Base-by-base conservation (phyloP, 2,113 vertebrate genomes). In the Circaetus gallicus region DNA sequence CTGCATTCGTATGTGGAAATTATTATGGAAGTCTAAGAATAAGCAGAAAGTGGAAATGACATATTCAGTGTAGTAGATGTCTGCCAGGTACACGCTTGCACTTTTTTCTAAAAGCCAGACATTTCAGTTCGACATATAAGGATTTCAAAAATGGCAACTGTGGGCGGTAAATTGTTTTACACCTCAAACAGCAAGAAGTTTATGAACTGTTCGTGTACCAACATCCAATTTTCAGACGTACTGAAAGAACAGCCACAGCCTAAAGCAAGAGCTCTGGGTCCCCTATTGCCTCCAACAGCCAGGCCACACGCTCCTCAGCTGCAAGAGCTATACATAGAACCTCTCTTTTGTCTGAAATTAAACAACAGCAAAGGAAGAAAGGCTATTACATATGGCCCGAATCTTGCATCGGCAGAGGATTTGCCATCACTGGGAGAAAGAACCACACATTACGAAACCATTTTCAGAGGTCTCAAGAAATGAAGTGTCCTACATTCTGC, bases 1-100 rank as follows among this genome's bases (percentile, higher is more conserved):
- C 96, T 93, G 77, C 50, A 70, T 85, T 95, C 65, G 16, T 72
- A 66, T 63, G 82, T 96, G 93, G 96, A 97, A 97, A 97, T 93
- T 89, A 95, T 97, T 93, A 97, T 53, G 80, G 76, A 95, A 86
- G 50, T 17, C 88, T 89, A 82, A 89, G 82, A 93, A 90, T 66
- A 93, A 89, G 78, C 76, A 91, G 70, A 65, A 86, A 83, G 49
- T 86, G 82, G 89, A 89, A 95, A 93, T 80, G 71, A 90, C 82
- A 95, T 62, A 85, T 58, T 83, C 90, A 76, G 86, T 4, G 47
- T 42, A 69, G 86, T 70, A 77, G 52, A 89, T 78, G 86, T 59
- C 86, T 96, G 92, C 95, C 94, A 96, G 94, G 90, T 92, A 88
- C 63, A 72, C 2, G 0, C 63, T 95, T 85, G 86, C 53, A 63